Evolutionary conservation across 2,113 vertebrate genomes (phyloP).

Genomic region (Rhineura floridana): DNA sequence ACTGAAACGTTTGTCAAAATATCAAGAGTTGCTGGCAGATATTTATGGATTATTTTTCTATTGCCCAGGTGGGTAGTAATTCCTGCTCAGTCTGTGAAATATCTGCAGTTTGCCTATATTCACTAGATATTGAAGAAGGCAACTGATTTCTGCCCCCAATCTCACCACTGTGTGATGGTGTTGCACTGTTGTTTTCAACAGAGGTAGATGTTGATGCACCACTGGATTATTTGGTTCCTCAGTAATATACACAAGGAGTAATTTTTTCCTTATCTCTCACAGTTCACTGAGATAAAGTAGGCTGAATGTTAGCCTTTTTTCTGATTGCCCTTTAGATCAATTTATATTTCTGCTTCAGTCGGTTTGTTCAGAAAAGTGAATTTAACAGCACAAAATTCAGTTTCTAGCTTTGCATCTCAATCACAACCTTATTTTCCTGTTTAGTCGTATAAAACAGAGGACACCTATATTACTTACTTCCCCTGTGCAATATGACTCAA

Average conservation of each 20-base stretch:
- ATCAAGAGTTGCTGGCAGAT: constrained; percentile 4
- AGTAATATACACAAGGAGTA: neutral
- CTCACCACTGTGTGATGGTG: neutral
- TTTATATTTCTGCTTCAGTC: neutral
- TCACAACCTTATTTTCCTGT: neutral
- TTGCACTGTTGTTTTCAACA: neutral
- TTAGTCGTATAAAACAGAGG: neutral
- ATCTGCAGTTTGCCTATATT: neutral
- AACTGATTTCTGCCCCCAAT: neutral
- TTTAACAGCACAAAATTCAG: accelerated
- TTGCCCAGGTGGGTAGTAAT: neutral
- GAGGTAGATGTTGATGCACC: neutral
- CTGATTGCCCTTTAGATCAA: neutral
- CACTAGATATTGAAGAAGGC: neutral
- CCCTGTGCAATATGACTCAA: constrained; percentile 43
- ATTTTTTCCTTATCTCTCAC: neutral
- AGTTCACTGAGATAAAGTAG: neutral
- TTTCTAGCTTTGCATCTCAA: neutral
- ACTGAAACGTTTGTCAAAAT: constrained; percentile 5
- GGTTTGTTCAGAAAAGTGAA: neutral
- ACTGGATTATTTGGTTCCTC: neutral
- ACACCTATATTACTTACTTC: constrained; percentile 25
- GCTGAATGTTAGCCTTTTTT: neutral
- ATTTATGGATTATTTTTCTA: neutral
- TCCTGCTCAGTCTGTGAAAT: neutral